These are phyloP conservation scores for Rambutsinella grinnellia DNA, from an alignment of 2,888 invertebrate species.

Conservation along the genomic window DNA sequence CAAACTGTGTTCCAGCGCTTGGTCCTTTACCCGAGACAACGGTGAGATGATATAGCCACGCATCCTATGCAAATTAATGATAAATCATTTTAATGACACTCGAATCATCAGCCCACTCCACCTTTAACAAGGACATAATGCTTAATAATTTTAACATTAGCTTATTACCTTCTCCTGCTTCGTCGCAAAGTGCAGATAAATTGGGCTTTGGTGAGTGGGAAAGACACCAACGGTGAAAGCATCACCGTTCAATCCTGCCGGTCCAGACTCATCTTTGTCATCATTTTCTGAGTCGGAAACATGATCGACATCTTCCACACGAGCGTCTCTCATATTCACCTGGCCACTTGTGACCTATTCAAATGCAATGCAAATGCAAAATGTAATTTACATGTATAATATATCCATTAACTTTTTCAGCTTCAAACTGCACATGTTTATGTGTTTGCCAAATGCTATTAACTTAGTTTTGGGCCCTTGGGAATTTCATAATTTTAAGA, in stretches of 20 bases:
- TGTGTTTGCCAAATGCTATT: too few species aligned
- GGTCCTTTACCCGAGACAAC: slow-evolving; percentile 91
- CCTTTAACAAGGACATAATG: not conserved
- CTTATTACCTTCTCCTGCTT: slow-evolving; percentile 95
- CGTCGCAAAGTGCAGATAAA: slow-evolving; percentile 90
- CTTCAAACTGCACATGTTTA: too few species aligned
- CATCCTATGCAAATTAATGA: slow-evolving; percentile 69
- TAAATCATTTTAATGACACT: slow-evolving; percentile 42
- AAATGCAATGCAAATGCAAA: too few species aligned
- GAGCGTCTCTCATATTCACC: slow-evolving; percentile 94
- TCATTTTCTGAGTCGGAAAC: slow-evolving; percentile 93
- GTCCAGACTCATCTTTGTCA: slow-evolving; percentile 82
- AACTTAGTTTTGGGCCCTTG: too few species aligned
- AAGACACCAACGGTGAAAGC: slow-evolving; percentile 93
- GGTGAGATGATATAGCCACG: slow-evolving; percentile 79
- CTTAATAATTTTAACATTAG: too few species aligned
- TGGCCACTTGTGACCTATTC: slow-evolving; percentile 93
- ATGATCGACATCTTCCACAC: slow-evolving; percentile 95
- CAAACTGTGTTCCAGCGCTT: slow-evolving; percentile 94
- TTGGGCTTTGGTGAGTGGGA: slow-evolving; percentile 92
- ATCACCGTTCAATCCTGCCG: slow-evolving; percentile 70
- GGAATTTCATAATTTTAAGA: too few species aligned
- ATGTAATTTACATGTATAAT: slow-evolving; percentile 28
- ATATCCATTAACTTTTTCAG: slow-evolving; percentile 33
- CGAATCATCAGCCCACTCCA: not conserved